These are phyloP conservation scores for Myopa tessellatipennis DNA, from an alignment of 2,888 invertebrate genomes.

Conservation along the genomic window DNA sequence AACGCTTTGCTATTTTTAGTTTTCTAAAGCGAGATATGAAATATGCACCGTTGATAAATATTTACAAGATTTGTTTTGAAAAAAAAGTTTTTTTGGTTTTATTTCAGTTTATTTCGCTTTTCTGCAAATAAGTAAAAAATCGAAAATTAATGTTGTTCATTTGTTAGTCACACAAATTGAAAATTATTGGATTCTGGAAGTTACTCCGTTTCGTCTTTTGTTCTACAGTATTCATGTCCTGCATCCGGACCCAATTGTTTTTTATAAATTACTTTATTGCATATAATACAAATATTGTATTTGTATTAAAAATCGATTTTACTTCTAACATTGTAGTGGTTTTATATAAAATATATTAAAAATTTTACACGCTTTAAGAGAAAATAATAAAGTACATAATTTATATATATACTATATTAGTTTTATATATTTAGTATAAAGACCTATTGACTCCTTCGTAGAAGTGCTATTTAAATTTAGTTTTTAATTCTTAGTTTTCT, in stretches of 20 bases:
- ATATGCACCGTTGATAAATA: not conserved
- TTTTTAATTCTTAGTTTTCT: slow-evolving; percentile 30
- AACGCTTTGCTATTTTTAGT: no score
- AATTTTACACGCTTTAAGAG: slow-evolving; percentile 33
- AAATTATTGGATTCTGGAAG: slow-evolving; percentile 1
- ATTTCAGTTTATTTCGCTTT: slow-evolving; percentile 37
- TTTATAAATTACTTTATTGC: slow-evolving; percentile 29
- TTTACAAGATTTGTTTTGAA: not conserved
- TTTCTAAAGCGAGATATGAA: no score
- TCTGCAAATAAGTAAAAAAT: slow-evolving; percentile 42
- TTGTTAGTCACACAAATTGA: slow-evolving; percentile 34
- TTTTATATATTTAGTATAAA: slow-evolving; percentile 30
- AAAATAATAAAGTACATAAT: slow-evolving; percentile 36
- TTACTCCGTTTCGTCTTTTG: slow-evolving; percentile 1
- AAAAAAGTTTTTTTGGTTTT: slow-evolving; percentile 30
- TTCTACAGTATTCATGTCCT: slow-evolving; percentile 5
- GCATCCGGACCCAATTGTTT: not conserved
- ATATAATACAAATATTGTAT: slow-evolving; percentile 24
- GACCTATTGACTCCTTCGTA: slow-evolving; percentile 41
- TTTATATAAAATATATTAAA: slow-evolving; percentile 38
- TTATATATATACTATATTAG: slow-evolving; percentile 35
- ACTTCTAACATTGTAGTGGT: slow-evolving; percentile 17
- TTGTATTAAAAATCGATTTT: slow-evolving; percentile 22
- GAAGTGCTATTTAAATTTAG: slow-evolving; percentile 45
- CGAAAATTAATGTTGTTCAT: slow-evolving; percentile 37